Base-by-base conservation (phyloP, 2,888 invertebrate genomes). In the Epinotia brunnichana region DNA sequence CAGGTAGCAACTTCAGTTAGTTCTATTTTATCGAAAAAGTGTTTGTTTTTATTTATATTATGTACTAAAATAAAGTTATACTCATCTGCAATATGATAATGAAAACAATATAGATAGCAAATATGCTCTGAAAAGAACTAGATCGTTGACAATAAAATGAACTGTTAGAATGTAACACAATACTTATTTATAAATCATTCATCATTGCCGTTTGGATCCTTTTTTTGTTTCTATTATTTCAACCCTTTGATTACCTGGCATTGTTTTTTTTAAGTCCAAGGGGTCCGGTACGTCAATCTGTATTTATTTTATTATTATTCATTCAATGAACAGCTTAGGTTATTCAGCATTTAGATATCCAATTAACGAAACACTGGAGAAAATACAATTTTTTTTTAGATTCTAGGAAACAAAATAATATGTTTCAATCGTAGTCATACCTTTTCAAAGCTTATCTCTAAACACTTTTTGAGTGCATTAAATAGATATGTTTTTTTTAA, bases 201-300 rank as follows among this genome's bases (percentile, higher is more conserved):
- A 84, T 83, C 80, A 86, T 85, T 87, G 80, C 90, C 90, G 90
- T 87, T 85, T 78, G 83, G 78, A 74, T 67, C 70, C 80, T 87
- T 88, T n/a, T 89, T 87, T 85, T 83, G 86, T 84, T 85, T 77
- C 83, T 85, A 84, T 88, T 86, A 85, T 85, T 84, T 83, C 82
- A 90, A 90, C 92, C 92, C 92, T 90, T 89, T 84, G 84, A 85
- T 88, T 91, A 91, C 92, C 92, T 92, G 92, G 66, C 87, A 86
- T 84, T 87, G 84, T 87, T 85, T 82, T 79, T 76, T 80, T 75
- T 78, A 77, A 74, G 80, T 78, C 79, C 81, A 78, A 81, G 84
- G 87, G 90, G 87, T 86, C 89, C 86, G 83, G 82, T 85, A 76
- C 85, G 88, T 87, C 90, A 88, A 87, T 88, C 85, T 83, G 82